Evolutionary conservation across 2,113 vertebrate genomes (phyloP), one percentile per base, ranked within the genome.

Genomic region (Garra rufa): DNA sequence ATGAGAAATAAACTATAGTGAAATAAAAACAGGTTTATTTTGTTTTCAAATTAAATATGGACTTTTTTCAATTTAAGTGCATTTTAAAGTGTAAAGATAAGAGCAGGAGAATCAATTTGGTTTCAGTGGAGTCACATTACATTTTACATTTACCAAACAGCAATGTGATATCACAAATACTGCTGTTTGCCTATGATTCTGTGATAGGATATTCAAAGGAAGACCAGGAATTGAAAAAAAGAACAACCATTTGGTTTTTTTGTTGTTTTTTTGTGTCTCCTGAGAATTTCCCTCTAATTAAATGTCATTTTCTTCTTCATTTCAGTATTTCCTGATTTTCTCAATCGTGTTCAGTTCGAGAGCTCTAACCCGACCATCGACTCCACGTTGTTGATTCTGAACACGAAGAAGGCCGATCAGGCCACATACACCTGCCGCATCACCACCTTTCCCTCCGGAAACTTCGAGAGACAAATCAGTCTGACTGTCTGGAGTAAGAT

Each of bases 401-500:
- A 2, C 86, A 95, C 94, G 0, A 89, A 90, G 77, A 91, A 82
- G 83, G 90, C 89, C 0, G 93, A 95, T 73, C 86, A 93, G 28
- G 95, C 93, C 50, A 76, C 1, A 4, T 95, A 94, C 90, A 89
- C 76, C 87, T 95, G 95, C 86, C 91, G 89, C 73, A 89, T 95
- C 90, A 76, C 90, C 90, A 91, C 92, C 77, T 95, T 92, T 86
- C 95, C 94, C 38, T 91, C 89, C 0, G 95, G 95, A 11, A 95
- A 90, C 92, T 95, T 94, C 9, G 92, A 95, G 81, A 90, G 86
- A 13, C 76, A 19, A 19, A 88, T 95, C 26, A 6, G 4, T 0
- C 92, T 95, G 63, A 91, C 73, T 0, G 91, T 95, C 50, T 94
- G 93, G 94, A 88, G 94, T 95, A 90, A 93, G 94, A 90, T 19